phyloP scores from a whole-genome alignment of 1,140 invertebrate species.

The Drosophila suzukii region DNA sequence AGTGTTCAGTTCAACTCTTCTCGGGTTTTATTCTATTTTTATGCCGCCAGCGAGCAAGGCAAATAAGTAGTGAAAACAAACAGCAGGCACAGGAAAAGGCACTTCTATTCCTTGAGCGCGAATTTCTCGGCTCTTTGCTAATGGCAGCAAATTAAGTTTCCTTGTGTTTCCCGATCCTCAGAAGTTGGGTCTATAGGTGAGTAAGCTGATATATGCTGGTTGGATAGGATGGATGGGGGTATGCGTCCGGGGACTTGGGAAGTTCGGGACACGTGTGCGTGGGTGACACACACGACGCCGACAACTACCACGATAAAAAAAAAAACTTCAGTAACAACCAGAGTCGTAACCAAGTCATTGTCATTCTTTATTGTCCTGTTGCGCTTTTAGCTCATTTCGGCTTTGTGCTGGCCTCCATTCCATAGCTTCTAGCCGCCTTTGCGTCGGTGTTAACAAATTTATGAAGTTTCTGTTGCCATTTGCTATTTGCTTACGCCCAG shows the following conservation, averaged over 20 bases:
- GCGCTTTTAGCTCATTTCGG: slow-evolving; percentile 51
- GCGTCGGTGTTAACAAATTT: slow-evolving; percentile 61
- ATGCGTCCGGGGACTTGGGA: slow-evolving; percentile 3
- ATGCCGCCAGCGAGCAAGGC: slow-evolving; percentile 14
- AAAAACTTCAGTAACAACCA: slow-evolving; percentile 15
- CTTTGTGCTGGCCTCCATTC: slow-evolving; percentile 27
- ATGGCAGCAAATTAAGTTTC: slow-evolving; percentile 54
- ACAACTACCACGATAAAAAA: slow-evolving; percentile 6
- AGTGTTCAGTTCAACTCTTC: slow-evolving; percentile 28
- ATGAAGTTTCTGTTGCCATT: slow-evolving; percentile 47
- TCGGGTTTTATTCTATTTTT: slow-evolving; percentile 47
- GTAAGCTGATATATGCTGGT: slow-evolving; percentile 43
- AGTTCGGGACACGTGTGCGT: slow-evolving; percentile 49
- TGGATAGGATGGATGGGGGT: background rate
- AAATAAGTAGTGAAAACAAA: slow-evolving; percentile 33
- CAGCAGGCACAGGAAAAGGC: slow-evolving; percentile 1
- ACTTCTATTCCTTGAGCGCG: slow-evolving; percentile 42
- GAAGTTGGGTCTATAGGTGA: slow-evolving; percentile 28
- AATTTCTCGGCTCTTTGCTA: slow-evolving; percentile 37
- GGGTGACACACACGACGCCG: slow-evolving; percentile 53
- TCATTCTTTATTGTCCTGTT: slow-evolving; percentile 61
- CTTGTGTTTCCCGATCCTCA: slow-evolving; percentile 7
- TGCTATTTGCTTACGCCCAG: slow-evolving; percentile 47
- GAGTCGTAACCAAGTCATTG: slow-evolving; percentile 50
- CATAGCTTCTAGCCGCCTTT: slow-evolving; percentile 15